Evolutionary conservation across 2,888 invertebrate species (phyloP).

Genomic region (Oscheius myriophilus): DNA sequence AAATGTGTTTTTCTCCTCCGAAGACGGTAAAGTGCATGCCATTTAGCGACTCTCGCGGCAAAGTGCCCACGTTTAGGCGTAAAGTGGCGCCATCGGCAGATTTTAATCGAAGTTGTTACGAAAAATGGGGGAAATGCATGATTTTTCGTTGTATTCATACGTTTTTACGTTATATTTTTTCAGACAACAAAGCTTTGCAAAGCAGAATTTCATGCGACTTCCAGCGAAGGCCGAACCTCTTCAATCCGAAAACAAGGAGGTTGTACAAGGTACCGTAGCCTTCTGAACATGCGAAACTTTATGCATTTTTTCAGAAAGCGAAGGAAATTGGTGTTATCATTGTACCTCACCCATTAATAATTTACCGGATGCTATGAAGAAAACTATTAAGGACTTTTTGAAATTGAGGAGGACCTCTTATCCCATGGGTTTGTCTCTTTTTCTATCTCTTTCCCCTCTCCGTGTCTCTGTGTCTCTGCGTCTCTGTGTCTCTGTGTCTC

Average conservation of each 20-base stretch:
- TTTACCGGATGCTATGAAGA: conserved; percentile 51
- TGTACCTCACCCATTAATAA: conserved; percentile 55
- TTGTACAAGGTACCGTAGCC: neutral
- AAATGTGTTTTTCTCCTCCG: neutral
- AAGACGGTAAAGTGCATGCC: neutral
- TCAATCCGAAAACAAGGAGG: neutral
- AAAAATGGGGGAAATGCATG: no score
- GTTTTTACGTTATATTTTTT: no score
- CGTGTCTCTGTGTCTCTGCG: neutral
- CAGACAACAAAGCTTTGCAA: conserved; percentile 13
- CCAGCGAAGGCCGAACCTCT: conserved; percentile 7
- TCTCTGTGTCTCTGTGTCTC: no score
- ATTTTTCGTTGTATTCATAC: no score
- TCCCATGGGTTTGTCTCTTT: conserved; percentile 43
- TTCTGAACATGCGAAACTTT: neutral
- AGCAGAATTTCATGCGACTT: neutral
- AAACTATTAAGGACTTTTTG: conserved; percentile 55
- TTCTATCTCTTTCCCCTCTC: no score
- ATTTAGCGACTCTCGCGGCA: no score
- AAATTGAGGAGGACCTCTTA: conserved; percentile 60
- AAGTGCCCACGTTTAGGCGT: no score
- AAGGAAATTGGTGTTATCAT: conserved; percentile 58
- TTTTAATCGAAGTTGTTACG: no score
- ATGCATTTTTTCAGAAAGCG: neutral
- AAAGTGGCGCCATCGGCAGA: no score